Evolutionary conservation across 2,888 invertebrate genomes (phyloP).

Genomic region (Morpho deidamia): DNA sequence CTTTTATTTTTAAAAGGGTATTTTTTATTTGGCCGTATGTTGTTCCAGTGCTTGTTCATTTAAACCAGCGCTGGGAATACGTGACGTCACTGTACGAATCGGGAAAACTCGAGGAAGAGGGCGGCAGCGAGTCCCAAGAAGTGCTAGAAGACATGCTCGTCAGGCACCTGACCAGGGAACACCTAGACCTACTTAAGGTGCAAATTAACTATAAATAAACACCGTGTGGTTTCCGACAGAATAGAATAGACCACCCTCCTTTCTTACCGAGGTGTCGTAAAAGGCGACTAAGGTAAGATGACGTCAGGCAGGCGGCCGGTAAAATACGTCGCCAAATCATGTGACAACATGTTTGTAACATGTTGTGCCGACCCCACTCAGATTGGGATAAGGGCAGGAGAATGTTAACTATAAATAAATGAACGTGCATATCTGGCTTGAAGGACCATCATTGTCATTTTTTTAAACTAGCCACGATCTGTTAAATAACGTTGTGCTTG

Average conservation of each 20-base stretch:
- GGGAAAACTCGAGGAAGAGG: slow-evolving; percentile 86
- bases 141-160: slow-evolving; percentile 92
- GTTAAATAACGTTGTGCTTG: no score
- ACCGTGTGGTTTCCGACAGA: no score
- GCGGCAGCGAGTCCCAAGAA: slow-evolving; percentile 87
- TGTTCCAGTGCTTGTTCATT: slow-evolving; percentile 80
- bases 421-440: background rate
- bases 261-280: no score
- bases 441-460: background rate
- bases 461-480: no score
- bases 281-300: no score
- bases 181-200: slow-evolving; percentile 88
- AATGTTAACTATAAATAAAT: background rate
- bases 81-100: slow-evolving; percentile 86
- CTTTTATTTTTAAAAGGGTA: no score
- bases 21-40: background rate
- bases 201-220: background rate
- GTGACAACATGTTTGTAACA: no score
- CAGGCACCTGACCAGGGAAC: slow-evolving; percentile 91
- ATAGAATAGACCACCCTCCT: no score
- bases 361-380: no score
- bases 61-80: slow-evolving; percentile 88
- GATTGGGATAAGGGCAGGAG: no score
- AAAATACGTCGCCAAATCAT: no score
- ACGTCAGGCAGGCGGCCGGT: no score